Conservation (phyloP, 2,797 vertebrate genomes). For the Acropternis orthonyx region DNA sequence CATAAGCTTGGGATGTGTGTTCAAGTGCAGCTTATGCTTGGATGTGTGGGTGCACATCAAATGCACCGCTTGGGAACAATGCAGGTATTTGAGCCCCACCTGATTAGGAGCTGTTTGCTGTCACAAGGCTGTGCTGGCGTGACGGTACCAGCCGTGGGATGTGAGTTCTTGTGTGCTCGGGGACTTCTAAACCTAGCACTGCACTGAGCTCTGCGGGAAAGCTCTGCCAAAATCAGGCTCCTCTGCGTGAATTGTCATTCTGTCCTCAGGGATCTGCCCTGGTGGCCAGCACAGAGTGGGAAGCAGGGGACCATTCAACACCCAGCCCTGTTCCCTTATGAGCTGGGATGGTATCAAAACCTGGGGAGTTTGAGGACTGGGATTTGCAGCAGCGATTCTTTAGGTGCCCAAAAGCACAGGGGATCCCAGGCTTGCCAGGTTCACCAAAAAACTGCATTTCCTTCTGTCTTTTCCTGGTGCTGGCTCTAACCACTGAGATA, state of each 20-base stretch:
- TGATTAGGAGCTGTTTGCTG: constrained; percentile 10
- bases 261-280: neutral
- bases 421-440: neutral
- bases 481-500: neutral
- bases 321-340: neutral
- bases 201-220: neutral
- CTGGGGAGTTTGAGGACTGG: neutral
- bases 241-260: neutral
- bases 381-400: neutral
- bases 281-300: rapidly evolving
- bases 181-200: neutral
- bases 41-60: neutral
- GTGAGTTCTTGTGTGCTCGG: neutral
- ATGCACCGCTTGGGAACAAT: neutral
- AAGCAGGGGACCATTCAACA: neutral
- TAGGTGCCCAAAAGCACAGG: neutral
- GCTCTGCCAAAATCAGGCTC: neutral
- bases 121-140: neutral
- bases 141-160: neutral
- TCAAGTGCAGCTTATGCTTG: neutral
- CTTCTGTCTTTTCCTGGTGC: neutral
- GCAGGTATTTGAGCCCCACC: neutral
- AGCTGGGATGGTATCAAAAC: neutral
- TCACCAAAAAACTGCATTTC: neutral
- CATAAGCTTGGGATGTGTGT: neutral